Evolutionary conservation across 2,888 invertebrate species (phyloP), one percentile per base, ranked within the genome.

Genomic region (Phyto melanocephala): DNA sequence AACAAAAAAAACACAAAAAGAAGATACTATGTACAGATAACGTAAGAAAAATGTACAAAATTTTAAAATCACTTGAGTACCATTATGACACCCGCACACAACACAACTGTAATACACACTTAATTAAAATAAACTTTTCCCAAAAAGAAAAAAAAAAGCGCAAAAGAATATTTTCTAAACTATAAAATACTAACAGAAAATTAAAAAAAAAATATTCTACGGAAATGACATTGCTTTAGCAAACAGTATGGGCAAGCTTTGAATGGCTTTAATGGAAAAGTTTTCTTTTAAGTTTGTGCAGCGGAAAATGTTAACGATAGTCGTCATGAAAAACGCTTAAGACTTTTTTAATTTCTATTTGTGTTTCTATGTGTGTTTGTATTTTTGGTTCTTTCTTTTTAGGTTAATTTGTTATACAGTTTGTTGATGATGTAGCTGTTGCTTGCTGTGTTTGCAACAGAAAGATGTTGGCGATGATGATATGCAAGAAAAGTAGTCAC

Each of bases 61-160:
- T 72, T 79, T 60, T 20, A 35, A 82, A 82, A 82, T 82, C 75
- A 71, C 82, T 82, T 56, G 75, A 79, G 75, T 79, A 50, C 47
- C 75, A 82, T 82, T 79, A 76, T 45, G 60, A 75, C 79, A 79
- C 75, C 56, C 58, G 17, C 60, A 37, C 68, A 75, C 62, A 60
- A 28, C n/a, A 28, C 11, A 28, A 50, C 56, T 79, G 70, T 70
- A 82, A 79, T 79, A 71, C 71, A 71, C 75, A 82, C 75, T 79
- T 82, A 82, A 82, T 82, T 82, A 82, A 82, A 82, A 82, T 54
- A 58, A 82, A 75, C 70, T 82, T 75, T 79, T 65, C 8, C 67
- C 11, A 24, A 24, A 47, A 10, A 17, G 40, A 60, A 33, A 52
- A 35, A n/a, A 56, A 7, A 62, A 52, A 40, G 17, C 20, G 1